Percentiles rank a stretch among this genome's conserved stretches.
phyloP scores from a whole-genome alignment of 1,140 invertebrate genomes.

The Spodoptera litura region DNA sequence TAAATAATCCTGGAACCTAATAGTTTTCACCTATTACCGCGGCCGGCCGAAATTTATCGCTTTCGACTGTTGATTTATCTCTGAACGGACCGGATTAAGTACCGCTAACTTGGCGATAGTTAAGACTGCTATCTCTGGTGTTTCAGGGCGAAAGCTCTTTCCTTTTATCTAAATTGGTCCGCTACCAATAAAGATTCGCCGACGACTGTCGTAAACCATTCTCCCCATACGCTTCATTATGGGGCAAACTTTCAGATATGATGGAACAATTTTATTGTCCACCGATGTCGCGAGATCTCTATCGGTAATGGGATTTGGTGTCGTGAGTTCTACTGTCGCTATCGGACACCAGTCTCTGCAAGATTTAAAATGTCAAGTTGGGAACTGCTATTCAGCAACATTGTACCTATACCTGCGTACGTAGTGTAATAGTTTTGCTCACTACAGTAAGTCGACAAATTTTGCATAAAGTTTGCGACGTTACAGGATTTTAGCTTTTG shows the following conservation, averaged over 20 bases:
- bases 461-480: slow-evolving; percentile 52
- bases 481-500: slow-evolving; percentile 35
- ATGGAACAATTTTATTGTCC: slow-evolving; percentile 85
- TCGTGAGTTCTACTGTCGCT: slow-evolving; percentile 54
- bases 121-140: slow-evolving; percentile 85
- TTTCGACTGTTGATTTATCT: slow-evolving; percentile 85
- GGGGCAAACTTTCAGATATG: slow-evolving; percentile 85
- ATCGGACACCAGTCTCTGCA: slow-evolving; percentile 55
- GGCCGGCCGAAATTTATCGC: slow-evolving; percentile 80
- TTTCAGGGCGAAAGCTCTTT: slow-evolving; percentile 83
- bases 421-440: slow-evolving; percentile 17
- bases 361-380: slow-evolving; percentile 60
- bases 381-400: slow-evolving; percentile 54
- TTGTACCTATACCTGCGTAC: slow-evolving; percentile 39
- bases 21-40: slow-evolving; percentile 86
- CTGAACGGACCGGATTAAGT: slow-evolving; percentile 81
- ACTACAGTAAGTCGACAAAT: slow-evolving; percentile 25
- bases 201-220: slow-evolving; percentile 84
- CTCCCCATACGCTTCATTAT: slow-evolving; percentile 86
- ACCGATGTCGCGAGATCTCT: slow-evolving; percentile 83
- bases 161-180: slow-evolving; percentile 86
- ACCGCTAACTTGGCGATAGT: slow-evolving; percentile 86
- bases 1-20: slow-evolving; percentile 81
- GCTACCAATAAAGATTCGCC: slow-evolving; percentile 85
- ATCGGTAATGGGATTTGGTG: slow-evolving; percentile 82